Conservation (phyloP, 2,797 vertebrate species). For the Argentina silus region DNA sequence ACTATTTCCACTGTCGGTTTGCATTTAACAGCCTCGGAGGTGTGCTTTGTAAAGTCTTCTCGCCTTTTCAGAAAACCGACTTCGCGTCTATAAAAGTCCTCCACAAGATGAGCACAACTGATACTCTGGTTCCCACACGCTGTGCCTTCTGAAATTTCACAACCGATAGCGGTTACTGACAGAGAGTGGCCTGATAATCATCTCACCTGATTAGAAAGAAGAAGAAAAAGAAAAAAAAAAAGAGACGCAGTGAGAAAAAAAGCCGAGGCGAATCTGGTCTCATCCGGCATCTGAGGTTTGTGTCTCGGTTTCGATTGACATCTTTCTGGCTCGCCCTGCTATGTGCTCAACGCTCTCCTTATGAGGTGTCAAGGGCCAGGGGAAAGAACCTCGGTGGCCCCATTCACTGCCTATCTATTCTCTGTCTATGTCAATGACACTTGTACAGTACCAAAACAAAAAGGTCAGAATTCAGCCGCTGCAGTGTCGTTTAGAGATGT, state of each 20-base stretch:
- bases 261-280: constrained; percentile 45
- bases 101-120: constrained; percentile 73
- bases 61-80: constrained; percentile 73
- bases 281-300: constrained; percentile 66
- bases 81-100: constrained; percentile 68
- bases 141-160: constrained; percentile 79
- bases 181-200: constrained; percentile 67
- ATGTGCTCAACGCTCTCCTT: constrained; percentile 57
- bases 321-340: constrained; percentile 39
- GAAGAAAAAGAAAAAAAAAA: constrained; percentile 8
- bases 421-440: neutral
- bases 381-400: constrained; percentile 57
- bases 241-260: constrained; percentile 30
- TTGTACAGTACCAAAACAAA: neutral
- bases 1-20: constrained; percentile 77
- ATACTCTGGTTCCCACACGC: constrained; percentile 77
- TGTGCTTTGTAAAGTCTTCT: constrained; percentile 72
- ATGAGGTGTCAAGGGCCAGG: constrained; percentile 52
- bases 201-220: constrained; percentile 74
- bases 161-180: constrained; percentile 78
- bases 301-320: constrained; percentile 68
- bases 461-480: neutral
- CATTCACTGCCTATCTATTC: constrained; percentile 2
- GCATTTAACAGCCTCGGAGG: constrained; percentile 67
- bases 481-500: neutral